Base-by-base conservation (phyloP, 2,797 vertebrate genomes). In the Ambastaia sidthimunki region DNA sequence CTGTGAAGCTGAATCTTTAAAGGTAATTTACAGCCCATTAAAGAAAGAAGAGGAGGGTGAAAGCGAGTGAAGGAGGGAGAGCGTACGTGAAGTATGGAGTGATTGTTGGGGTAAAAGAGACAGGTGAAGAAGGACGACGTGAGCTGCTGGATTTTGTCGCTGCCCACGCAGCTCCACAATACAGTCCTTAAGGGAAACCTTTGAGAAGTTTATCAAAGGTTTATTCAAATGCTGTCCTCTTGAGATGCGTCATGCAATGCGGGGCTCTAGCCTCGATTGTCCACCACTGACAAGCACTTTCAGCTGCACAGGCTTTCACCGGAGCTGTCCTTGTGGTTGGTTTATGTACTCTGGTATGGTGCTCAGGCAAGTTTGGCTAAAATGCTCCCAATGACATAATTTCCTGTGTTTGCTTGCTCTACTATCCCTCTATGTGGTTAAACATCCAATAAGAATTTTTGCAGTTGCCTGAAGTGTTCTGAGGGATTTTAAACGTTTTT, bases 11-110 rank as follows among this genome's bases (percentile, higher is more conserved):
- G 41, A 71, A 75, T 47, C 69, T 69, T 59, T 57, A 75, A 57
- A 60, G 69, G 73, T 79, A 68, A 74, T 83, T 72, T 31, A 66
- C 67, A 68, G 47, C 62, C 37, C 77, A 65, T 41, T 78, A 34
- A 81, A 79, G 59, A 23, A 60, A 59, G 52, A 18, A 28, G 47
- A 44, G 50, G 19, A 11, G n/a, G 25, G 12, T 41, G n/a, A 63
- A 74, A 76, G 71, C 41, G 44, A 50, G 13, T 25, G 18, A 48
- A 71, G 6, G 25, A 28, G 19, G 37, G 15, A 60, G 67, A 34
- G 21, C 2, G 19, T 80, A 66, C n/a, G 23, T 52, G 68, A 80
- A 67, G 50, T 41, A 65, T 34, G n/a, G 2, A 44, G 18, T 3
- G 16, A 74, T 25, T 73, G 69, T 65, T n/a, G 21, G 18, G 23